Percentiles rank a stretch among this genome's conserved stretches.
phyloP scores from a whole-genome alignment of 2,113 vertebrate genomes.

The Colinus virginianus region DNA sequence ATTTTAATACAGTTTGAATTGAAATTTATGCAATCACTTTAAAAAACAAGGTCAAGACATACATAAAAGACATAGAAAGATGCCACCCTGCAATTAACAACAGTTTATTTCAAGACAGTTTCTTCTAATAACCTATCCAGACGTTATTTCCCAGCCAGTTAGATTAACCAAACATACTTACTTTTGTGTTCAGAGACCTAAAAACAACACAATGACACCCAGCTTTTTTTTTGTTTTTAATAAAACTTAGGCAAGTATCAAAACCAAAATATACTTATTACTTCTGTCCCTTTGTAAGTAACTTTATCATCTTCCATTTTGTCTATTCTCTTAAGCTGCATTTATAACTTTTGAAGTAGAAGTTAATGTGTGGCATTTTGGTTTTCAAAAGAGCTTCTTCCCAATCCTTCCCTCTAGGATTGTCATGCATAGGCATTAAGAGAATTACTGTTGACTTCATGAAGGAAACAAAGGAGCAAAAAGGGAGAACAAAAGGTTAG shows the following conservation, averaged over 20 bases:
- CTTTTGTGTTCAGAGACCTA: neutral
- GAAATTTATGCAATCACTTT: neutral
- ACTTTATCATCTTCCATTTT: constrained; percentile 7
- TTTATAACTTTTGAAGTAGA: neutral
- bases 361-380: neutral
- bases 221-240: neutral
- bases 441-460: neutral
- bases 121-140: neutral
- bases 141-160: neutral
- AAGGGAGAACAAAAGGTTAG: constrained; percentile 18
- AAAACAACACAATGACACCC: neutral
- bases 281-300: neutral
- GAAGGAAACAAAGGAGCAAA: constrained; percentile 34
- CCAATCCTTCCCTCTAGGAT: neutral
- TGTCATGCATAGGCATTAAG: neutral
- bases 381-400: constrained; percentile 6
- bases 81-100: neutral
- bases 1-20: neutral
- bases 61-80: neutral
- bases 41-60: neutral
- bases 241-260: neutral
- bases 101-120: neutral
- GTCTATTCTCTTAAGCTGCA: constrained; percentile 5
- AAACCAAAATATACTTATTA: constrained; percentile 1
- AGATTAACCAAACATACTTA: neutral